These are phyloP conservation scores for Porites evermanni DNA, from an alignment of 92 coral and sea anemone species.

Conservation along the genomic window DNA sequence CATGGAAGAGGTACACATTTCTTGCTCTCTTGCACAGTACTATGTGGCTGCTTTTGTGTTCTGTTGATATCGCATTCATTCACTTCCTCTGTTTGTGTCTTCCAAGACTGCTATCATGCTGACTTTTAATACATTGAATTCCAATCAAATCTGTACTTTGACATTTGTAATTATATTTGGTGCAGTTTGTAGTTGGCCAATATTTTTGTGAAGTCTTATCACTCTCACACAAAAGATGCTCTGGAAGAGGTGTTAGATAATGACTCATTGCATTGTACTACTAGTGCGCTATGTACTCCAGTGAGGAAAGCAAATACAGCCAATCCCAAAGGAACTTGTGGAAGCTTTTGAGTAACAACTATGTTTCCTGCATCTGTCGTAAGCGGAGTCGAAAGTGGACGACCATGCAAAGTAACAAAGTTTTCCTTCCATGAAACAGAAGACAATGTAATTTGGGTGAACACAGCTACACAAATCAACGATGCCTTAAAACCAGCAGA, in stretches of 20 bases:
- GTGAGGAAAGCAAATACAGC: constrained; percentile 22
- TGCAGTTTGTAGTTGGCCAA: constrained; percentile 41
- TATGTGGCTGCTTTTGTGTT: constrained; percentile 6
- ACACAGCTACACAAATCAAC: constrained; percentile 51
- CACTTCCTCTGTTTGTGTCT: not conserved
- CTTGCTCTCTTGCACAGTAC: constrained; percentile 29
- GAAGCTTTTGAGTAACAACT: constrained; percentile 17
- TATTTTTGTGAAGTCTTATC: constrained; percentile 21
- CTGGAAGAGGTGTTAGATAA: constrained; percentile 17
- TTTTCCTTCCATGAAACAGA: constrained; percentile 46
- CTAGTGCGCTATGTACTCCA: constrained; percentile 31
- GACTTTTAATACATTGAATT: too few species aligned
- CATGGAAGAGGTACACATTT: constrained; percentile 51
- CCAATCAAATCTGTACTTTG: not conserved
- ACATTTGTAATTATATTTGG: constrained; percentile 37
- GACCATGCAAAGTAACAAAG: constrained; percentile 64
- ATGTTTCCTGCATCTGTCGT: constrained; percentile 72
- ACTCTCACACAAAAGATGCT: constrained; percentile 24
- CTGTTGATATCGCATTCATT: not conserved
- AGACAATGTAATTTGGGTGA: constrained; percentile 65
- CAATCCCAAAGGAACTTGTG: constrained; percentile 14
- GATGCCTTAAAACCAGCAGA: constrained; percentile 42
- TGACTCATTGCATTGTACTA: not conserved
- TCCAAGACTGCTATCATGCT: too few species aligned
- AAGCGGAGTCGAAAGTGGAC: constrained; percentile 58